Conservation (phyloP, 2,888 invertebrate genomes). For the Xanthia icteritia region DNA sequence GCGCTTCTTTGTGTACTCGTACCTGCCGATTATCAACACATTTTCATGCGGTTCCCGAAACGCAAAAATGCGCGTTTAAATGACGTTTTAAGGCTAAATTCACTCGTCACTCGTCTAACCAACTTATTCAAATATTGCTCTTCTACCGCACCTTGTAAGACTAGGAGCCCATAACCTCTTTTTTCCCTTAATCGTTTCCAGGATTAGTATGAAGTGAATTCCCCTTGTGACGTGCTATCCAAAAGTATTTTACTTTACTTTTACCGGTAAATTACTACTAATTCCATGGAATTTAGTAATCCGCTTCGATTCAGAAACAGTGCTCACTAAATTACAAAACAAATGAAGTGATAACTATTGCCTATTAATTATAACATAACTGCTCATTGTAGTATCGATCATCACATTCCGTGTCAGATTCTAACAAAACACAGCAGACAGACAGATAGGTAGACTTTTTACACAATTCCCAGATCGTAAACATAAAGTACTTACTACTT, state of each 20-base stretch:
- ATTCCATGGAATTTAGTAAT: neutral
- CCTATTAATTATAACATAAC: conserved; percentile 25
- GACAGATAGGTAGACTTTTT: conserved; percentile 35
- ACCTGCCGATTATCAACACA: conserved; percentile 8
- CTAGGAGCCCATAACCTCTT: neutral
- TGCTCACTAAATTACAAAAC: conserved; percentile 32
- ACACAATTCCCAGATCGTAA: conserved; percentile 61
- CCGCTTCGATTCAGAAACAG: conserved; percentile 1
- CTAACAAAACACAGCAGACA: conserved; percentile 22
- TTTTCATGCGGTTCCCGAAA: neutral
- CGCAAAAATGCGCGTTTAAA: too few relatives aligned
- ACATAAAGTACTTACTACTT: conserved; percentile 34
- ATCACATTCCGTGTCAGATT: conserved; percentile 33
- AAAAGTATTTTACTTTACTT: neutral
- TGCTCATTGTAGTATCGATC: conserved; percentile 35
- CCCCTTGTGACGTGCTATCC: neutral
- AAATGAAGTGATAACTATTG: conserved; percentile 40
- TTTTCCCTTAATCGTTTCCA: neutral
- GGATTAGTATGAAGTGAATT: neutral
- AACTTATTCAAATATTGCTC: neutral
- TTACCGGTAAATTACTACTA: neutral
- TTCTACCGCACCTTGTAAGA: neutral
- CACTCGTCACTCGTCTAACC: neutral
- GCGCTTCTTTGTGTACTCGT: conserved; percentile 1
- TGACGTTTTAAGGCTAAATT: neutral